phyloP scores from a whole-genome alignment of 2,888 invertebrate species.

The Anoncus sp. region DNA sequence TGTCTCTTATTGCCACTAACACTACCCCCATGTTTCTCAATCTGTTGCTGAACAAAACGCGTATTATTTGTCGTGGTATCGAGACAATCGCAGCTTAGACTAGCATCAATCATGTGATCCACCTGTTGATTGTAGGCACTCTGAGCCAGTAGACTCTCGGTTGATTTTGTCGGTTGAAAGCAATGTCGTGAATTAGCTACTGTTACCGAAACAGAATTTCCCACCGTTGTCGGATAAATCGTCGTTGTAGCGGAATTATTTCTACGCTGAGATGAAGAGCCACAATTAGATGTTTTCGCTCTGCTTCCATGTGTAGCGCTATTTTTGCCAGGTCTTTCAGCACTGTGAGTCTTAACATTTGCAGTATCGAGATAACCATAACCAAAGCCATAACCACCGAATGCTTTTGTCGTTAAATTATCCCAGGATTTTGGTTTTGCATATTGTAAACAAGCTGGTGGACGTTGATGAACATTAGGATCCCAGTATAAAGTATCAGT shows the following conservation, averaged over 20 bases:
- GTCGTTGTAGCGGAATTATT: conserved; percentile 71
- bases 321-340: conserved; percentile 81
- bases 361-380: conserved; percentile 92
- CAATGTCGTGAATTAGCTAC: conserved; percentile 84
- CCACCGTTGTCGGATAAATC: conserved; percentile 77
- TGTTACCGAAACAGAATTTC: conserved; percentile 82
- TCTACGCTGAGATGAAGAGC: conserved; percentile 83
- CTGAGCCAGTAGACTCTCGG: conserved; percentile 90
- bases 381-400: conserved; percentile 94
- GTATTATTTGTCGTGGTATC: conserved; percentile 80
- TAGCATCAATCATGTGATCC: conserved; percentile 87
- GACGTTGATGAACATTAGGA: conserved; percentile 82
- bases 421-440: conserved; percentile 96
- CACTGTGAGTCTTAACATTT: conserved; percentile 82
- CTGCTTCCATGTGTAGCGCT: conserved; percentile 83
- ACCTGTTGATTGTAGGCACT: conserved; percentile 85
- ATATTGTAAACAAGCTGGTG: conserved; percentile 82
- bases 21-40: conserved; percentile 79
- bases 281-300: conserved; percentile 84
- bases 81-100: conserved; percentile 89
- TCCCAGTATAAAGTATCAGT: conserved; percentile 96
- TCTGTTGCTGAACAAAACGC: conserved; percentile 69
- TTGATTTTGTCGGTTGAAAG: conserved; percentile 90
- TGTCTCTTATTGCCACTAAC: conserved; percentile 50
- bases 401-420: conserved; percentile 93